Conservation (phyloP, 1,140 invertebrate species). For the Paraescarpia echinospica region DNA sequence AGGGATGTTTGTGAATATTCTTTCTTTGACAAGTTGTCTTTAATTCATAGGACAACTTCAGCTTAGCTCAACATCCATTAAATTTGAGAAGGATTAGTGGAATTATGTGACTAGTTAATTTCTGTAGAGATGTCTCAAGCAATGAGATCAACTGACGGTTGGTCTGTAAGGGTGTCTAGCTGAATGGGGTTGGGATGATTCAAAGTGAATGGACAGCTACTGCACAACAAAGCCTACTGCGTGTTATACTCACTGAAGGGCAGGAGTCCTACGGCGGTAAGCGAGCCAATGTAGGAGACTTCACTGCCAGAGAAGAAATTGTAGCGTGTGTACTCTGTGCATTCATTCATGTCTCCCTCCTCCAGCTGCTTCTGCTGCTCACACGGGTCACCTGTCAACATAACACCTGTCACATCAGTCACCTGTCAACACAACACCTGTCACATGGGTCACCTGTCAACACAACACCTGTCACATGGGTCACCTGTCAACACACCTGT, state of each 20-base stretch:
- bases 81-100: neutral
- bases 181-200: neutral
- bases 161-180: neutral
- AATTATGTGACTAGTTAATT: neutral
- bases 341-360: slow-evolving; percentile 79
- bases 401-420: neutral
- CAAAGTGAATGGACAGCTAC: neutral
- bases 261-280: slow-evolving; percentile 88
- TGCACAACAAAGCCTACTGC: neutral
- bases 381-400: slow-evolving; percentile 75
- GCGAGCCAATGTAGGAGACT: slow-evolving; percentile 82
- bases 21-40: too few relatives aligned
- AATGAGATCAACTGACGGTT: neutral
- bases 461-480: too few relatives aligned
- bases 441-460: too few relatives aligned
- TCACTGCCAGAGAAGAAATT: slow-evolving; percentile 97
- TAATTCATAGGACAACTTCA: too few relatives aligned
- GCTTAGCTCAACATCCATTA: too few relatives aligned
- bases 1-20: too few relatives aligned
- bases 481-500: too few relatives aligned
- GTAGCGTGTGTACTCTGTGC: slow-evolving; percentile 84
- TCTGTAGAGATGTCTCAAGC: neutral
- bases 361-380: slow-evolving; percentile 89
- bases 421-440: too few relatives aligned
- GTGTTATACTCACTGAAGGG: slow-evolving; percentile 74